Conservation (phyloP, 1,140 invertebrate genomes). For the Drepana arcuata region DNA sequence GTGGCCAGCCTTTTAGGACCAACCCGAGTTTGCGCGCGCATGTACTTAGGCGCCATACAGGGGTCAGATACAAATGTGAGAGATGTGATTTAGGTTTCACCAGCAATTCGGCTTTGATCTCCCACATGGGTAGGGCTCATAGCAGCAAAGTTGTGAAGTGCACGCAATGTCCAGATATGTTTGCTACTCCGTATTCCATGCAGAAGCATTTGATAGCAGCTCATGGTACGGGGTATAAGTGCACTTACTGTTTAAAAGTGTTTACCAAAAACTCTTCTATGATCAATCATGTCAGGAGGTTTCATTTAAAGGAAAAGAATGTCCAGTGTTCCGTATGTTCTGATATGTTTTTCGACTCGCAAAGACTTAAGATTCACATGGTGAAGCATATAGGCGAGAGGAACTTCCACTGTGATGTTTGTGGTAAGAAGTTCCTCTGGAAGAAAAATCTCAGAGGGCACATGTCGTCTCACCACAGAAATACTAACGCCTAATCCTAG, state of each 20-base stretch:
- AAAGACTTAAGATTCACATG: background rate
- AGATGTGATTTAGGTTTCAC: slow-evolving; percentile 28
- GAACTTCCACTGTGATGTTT: background rate
- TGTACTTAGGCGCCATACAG: no score
- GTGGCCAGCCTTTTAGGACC: no score
- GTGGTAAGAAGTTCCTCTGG: background rate
- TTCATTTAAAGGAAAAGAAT: background rate
- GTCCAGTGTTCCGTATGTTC: background rate
- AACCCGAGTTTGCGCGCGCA: no score
- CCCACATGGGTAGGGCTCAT: slow-evolving; percentile 29
- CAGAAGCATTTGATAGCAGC: background rate
- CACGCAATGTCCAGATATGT: background rate
- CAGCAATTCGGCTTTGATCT: slow-evolving; percentile 16
- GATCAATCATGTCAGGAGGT: background rate
- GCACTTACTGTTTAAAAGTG: background rate
- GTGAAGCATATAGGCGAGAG: background rate
- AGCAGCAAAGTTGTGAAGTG: slow-evolving; percentile 19
- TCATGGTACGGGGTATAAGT: background rate
- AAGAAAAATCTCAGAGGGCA: background rate
- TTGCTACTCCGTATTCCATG: background rate
- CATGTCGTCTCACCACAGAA: background rate
- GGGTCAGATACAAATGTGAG: slow-evolving; percentile 27
- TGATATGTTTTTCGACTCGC: background rate
- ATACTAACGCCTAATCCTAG: background rate
- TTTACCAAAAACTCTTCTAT: background rate